Percentiles rank a stretch among this genome's conserved stretches.
These are phyloP conservation scores for Calliopsis andreniformis DNA, from an alignment of 1,140 invertebrate genomes.

Conservation along the genomic window DNA sequence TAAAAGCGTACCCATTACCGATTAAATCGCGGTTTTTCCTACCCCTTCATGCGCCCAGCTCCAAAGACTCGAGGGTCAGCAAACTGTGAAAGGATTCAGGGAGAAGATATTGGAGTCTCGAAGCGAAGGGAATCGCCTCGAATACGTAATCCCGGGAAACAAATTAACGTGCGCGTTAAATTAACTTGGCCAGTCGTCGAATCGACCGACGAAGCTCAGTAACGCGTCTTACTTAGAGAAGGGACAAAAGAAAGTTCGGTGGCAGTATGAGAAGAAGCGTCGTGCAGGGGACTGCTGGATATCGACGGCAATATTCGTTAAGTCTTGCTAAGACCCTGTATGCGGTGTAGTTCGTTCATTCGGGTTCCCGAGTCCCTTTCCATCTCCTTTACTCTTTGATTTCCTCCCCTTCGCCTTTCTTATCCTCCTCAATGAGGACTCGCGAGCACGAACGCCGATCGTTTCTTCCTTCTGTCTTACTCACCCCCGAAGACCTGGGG, in stretches of 20 bases:
- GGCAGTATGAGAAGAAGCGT: constrained; percentile 43
- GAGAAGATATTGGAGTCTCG: constrained; percentile 1
- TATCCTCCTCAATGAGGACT: constrained; percentile 37
- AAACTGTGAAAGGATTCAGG: constrained; percentile 1
- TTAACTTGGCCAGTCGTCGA: constrained; percentile 52
- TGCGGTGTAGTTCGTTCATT: constrained; percentile 69
- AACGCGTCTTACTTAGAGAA: constrained; percentile 46
- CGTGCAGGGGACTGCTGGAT: constrained; percentile 62
- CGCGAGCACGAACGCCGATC: constrained; percentile 26
- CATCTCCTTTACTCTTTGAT: constrained; percentile 43
- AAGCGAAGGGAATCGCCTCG: background rate
- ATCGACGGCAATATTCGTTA: constrained; percentile 78
- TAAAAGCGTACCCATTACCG: too few relatives aligned
- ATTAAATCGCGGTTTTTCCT: too few relatives aligned
- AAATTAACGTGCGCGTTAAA: constrained; percentile 58
- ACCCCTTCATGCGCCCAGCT: too few relatives aligned
- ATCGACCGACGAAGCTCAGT: constrained; percentile 43
- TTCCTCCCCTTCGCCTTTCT: constrained; percentile 22
- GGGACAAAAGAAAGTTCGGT: constrained; percentile 62
- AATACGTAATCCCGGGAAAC: constrained; percentile 45
- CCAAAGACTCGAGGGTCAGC: background rate
- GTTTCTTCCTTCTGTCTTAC: constrained; percentile 50
- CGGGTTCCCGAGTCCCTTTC: constrained; percentile 64
- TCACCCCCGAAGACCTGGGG: constrained; percentile 41
- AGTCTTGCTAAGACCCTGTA: constrained; percentile 73